A percentile compares a stretch with the other conserved stretches of the same genome.
Evolutionary conservation across 2,113 vertebrate genomes (phyloP).

Genomic region (Rhabdornis inornatus): DNA sequence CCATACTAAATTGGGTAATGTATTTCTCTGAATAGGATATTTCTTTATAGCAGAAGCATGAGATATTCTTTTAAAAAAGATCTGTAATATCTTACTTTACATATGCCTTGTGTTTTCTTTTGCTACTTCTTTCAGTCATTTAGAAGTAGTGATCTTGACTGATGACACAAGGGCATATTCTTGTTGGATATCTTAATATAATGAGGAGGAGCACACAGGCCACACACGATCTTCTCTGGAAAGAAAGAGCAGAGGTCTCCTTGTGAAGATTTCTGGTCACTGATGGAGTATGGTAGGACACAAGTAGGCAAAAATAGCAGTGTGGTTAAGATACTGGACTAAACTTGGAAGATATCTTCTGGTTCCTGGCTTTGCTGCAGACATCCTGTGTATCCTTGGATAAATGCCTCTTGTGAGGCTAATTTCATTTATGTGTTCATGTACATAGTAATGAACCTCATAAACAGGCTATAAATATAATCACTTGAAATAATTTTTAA

Average conservation of each 20-base stretch:
- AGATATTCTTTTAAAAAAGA: not conserved
- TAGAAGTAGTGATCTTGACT: not conserved
- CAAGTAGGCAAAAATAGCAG: constrained; percentile 14
- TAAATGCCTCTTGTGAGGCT: constrained; percentile 40
- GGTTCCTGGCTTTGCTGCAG: constrained; percentile 27
- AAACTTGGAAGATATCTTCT: constrained; percentile 39
- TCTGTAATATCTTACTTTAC: not conserved
- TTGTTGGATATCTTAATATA: not conserved
- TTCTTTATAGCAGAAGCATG: not conserved
- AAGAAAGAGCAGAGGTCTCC: not conserved
- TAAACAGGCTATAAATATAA: constrained; percentile 63
- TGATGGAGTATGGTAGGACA: not conserved
- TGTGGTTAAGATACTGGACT: constrained; percentile 37
- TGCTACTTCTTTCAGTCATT: not conserved
- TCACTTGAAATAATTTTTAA: constrained; percentile 56
- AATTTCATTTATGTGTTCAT: constrained; percentile 41
- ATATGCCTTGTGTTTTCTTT: not conserved
- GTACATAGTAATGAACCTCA: constrained; percentile 46
- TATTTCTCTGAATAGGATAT: constrained; percentile 23
- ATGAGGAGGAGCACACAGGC: not conserved
- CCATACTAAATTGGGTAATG: constrained; percentile 27
- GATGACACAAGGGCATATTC: not conserved
- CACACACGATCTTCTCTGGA: not conserved
- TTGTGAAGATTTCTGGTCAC: not conserved
- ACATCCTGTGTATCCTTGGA: constrained; percentile 52